Percentiles rank a stretch among this genome's conserved stretches.
These are phyloP conservation scores for Pedionomus torquatus DNA, from an alignment of 2,113 vertebrate genomes.

Conservation along the genomic window DNA sequence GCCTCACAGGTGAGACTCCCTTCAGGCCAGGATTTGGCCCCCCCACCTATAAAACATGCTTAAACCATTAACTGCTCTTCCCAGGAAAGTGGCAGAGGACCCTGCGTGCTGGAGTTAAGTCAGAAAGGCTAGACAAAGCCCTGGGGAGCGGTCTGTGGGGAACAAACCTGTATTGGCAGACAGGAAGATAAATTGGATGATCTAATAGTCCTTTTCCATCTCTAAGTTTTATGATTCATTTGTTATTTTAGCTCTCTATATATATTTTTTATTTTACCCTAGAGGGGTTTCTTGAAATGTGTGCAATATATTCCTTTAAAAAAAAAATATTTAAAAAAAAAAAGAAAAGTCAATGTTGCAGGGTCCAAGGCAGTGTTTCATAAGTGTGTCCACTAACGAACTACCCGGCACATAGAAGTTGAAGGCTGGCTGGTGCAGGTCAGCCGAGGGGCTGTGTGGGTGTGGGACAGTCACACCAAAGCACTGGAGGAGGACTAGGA, in stretches of 20 bases:
- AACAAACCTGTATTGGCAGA: slow-evolving; percentile 50
- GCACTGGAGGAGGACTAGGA: neutral
- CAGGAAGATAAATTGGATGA: slow-evolving; percentile 62
- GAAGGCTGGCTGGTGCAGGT: neutral
- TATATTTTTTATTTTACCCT: slow-evolving; percentile 70
- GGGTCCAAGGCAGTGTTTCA: neutral
- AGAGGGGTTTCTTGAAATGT: slow-evolving; percentile 56
- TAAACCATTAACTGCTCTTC: neutral
- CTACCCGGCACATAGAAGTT: accelerated
- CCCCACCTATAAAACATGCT: neutral
- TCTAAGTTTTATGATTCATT: slow-evolving; percentile 69
- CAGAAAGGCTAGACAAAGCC: slow-evolving; percentile 46
- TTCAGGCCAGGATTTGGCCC: neutral
- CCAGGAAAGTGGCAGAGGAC: neutral
- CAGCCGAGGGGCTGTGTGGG: neutral
- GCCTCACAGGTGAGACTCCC: neutral
- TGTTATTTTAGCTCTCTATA: slow-evolving; percentile 71
- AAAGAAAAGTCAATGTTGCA: neutral
- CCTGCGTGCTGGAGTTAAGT: neutral
- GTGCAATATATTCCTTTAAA: slow-evolving; percentile 16
- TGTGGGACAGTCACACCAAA: neutral
- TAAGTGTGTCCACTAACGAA: neutral
- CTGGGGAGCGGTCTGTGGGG: slow-evolving; percentile 24
- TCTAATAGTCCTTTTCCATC: slow-evolving; percentile 68
- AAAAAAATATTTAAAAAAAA: neutral